phyloP scores from a whole-genome alignment of 2,797 vertebrate species.

The Passerculus sandwichensis region DNA sequence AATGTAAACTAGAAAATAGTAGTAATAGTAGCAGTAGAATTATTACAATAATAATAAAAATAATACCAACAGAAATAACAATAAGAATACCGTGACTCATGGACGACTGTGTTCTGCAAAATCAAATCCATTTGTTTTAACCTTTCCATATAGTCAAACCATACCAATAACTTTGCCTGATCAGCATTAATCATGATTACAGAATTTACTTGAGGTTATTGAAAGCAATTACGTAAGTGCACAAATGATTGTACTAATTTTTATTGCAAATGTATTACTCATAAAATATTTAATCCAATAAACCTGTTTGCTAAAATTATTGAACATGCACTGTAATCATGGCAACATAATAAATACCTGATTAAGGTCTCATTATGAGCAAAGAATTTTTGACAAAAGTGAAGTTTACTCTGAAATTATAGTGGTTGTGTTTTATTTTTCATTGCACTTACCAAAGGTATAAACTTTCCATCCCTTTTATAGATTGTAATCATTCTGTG shows the following conservation, averaged over 20 bases:
- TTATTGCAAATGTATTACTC: neutral
- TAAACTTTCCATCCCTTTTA: neutral
- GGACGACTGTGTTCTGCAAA: neutral
- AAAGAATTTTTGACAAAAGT: neutral
- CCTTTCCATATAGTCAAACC: neutral
- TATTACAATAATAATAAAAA: neutral
- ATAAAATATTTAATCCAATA: conserved; percentile 6
- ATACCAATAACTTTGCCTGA: neutral
- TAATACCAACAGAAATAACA: neutral
- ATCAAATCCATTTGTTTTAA: neutral
- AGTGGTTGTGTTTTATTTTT: neutral
- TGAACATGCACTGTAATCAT: neutral
- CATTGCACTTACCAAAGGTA: neutral
- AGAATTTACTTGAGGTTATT: neutral
- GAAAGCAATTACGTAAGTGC: neutral
- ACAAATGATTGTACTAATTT: neutral
- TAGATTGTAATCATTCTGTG: neutral
- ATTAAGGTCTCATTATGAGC: neutral
- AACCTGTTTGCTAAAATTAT: neutral
- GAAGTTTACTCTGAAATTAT: neutral
- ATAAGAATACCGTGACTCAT: neutral
- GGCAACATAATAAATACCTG: neutral
- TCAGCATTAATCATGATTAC: neutral
- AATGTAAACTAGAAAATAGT: neutral
- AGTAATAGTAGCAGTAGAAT: neutral